phyloP scores from a whole-genome alignment of 2,113 vertebrate species.

The Rhynchomys soricoides region DNA sequence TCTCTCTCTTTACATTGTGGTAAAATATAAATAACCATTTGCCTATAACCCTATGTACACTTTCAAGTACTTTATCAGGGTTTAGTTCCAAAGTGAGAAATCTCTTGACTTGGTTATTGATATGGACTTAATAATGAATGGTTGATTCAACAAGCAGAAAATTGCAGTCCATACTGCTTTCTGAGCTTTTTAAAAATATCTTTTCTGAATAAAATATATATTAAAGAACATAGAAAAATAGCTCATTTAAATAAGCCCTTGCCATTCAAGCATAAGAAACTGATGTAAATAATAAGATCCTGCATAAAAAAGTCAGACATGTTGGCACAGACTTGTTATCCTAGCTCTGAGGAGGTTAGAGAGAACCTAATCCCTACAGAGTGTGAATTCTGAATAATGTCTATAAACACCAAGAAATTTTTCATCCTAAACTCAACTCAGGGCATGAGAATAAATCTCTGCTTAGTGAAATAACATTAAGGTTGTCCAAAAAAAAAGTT shows the following conservation, averaged over 20 bases:
- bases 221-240: neutral
- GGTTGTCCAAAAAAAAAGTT: neutral
- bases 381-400: neutral
- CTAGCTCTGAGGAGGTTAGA: neutral
- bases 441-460: neutral
- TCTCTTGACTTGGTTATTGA: neutral
- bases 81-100: neutral
- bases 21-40: neutral
- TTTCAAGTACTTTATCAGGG: neutral
- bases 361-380: too few relatives aligned
- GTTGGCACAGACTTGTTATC: neutral
- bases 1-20: neutral
- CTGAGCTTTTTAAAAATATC: neutral
- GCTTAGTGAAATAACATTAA: neutral
- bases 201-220: constrained; percentile 27
- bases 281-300: neutral
- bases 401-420: neutral
- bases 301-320: neutral
- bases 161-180: neutral
- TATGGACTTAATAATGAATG: neutral
- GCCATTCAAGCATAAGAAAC: neutral
- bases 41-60: neutral
- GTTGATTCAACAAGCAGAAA: neutral
- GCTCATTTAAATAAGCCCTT: neutral
- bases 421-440: neutral